Conservation (phyloP, 2,113 vertebrate species). For the Catagonus wagneri region DNA sequence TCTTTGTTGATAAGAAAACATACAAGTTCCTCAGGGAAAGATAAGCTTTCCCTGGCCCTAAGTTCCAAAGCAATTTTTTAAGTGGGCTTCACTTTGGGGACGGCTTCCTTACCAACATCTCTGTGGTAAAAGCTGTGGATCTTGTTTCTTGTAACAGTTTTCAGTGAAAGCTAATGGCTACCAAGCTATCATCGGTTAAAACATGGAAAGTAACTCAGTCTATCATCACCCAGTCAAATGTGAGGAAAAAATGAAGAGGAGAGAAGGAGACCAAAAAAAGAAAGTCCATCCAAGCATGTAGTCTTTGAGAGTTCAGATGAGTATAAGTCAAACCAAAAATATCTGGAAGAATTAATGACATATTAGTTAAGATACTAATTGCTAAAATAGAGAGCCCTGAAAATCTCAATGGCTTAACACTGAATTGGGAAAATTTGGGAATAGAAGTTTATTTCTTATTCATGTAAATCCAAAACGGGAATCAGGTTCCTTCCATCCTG, state of each 20-base stretch:
- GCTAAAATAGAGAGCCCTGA: neutral
- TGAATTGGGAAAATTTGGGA: neutral
- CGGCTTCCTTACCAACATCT: neutral
- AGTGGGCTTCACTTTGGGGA: constrained; percentile 29
- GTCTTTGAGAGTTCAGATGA: neutral
- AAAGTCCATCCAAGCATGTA: neutral
- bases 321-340: constrained; percentile 40
- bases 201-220: neutral
- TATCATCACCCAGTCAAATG: neutral
- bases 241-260: neutral
- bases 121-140: neutral
- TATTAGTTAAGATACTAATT: neutral
- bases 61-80: constrained; percentile 58
- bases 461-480: constrained; percentile 31
- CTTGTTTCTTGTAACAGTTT: neutral
- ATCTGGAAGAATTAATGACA: neutral
- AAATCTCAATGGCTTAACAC: neutral
- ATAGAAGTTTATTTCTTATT: constrained; percentile 25
- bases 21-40: constrained; percentile 70
- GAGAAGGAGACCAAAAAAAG: neutral
- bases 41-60: constrained; percentile 66
- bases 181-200: neutral
- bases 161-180: neutral
- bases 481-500: neutral
- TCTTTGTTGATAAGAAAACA: constrained; percentile 77